phyloP scores from a whole-genome alignment of 2,888 invertebrate genomes.

The Polietes domitor region DNA sequence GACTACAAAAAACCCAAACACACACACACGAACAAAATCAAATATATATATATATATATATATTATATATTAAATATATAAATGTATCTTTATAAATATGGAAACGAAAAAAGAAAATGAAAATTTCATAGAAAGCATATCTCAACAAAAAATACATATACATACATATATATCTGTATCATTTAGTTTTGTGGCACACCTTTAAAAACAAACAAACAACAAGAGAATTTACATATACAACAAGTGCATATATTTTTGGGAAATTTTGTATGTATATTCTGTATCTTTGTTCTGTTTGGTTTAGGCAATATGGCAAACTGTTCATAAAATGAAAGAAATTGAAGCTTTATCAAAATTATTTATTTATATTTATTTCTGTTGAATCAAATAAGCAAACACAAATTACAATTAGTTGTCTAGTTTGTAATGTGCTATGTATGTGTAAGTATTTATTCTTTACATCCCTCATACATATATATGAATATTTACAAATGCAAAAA shows the following conservation, averaged over 20 bases:
- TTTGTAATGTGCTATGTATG: neutral
- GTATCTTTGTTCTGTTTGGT: neutral
- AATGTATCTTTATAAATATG: slow-evolving; percentile 44
- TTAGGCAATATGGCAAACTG: neutral
- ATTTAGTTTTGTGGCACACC: neutral
- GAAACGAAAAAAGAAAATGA: neutral
- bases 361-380: neutral
- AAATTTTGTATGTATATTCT: slow-evolving; percentile 1
- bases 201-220: neutral
- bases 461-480: neutral
- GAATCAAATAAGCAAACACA: neutral
- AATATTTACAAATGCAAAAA: neutral
- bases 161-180: neutral
- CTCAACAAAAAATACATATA: neutral
- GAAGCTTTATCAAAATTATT: slow-evolving; percentile 20
- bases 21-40: slow-evolving; percentile 19
- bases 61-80: slow-evolving; percentile 38
- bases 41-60: slow-evolving; percentile 56
- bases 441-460: neutral
- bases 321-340: slow-evolving; percentile 22
- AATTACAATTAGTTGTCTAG: neutral
- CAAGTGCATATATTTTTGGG: slow-evolving; percentile 17
- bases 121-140: slow-evolving; percentile 21
- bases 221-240: neutral
- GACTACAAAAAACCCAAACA: slow-evolving; percentile 46